These are phyloP conservation scores for Salvelinus namaycush DNA, from an alignment of 2,113 vertebrate genomes.

Conservation along the genomic window DNA sequence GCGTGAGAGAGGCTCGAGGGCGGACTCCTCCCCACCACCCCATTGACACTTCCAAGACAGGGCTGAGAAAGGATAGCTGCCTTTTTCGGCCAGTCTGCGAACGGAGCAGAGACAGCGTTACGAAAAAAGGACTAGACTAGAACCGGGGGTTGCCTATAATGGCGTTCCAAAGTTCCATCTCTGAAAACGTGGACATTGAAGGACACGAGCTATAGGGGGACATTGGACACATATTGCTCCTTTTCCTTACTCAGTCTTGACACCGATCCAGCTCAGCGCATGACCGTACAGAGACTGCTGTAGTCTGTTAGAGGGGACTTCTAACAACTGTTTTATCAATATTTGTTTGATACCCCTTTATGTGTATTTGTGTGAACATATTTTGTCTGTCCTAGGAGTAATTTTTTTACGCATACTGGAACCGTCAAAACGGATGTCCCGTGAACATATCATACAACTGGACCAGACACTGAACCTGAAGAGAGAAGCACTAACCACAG, in stretches of 20 bases:
- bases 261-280: neutral
- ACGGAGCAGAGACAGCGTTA: conserved; percentile 30
- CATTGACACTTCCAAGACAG: conserved; percentile 59
- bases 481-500: conserved; percentile 29
- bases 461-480: conserved; percentile 33
- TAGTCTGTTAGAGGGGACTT: too few relatives aligned
- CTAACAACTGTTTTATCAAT: neutral
- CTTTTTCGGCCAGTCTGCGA: conserved; percentile 6
- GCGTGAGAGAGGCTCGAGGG: conserved; percentile 49
- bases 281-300: neutral
- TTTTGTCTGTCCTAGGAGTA: neutral
- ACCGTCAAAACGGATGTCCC: conserved; percentile 42
- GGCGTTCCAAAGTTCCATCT: conserved; percentile 71
- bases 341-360: conserved; percentile 16
- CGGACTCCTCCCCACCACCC: conserved; percentile 69
- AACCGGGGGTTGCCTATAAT: conserved; percentile 34
- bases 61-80: conserved; percentile 48
- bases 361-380: conserved; percentile 27
- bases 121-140: conserved; percentile 5
- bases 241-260: conserved; percentile 38
- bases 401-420: conserved; percentile 31
- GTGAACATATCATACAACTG: conserved; percentile 42
- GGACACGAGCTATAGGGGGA: conserved; percentile 65
- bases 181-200: conserved; percentile 68
- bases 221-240: conserved; percentile 37